Conservation (phyloP, 1,140 invertebrate genomes). For the Bombus sibiricus region DNA sequence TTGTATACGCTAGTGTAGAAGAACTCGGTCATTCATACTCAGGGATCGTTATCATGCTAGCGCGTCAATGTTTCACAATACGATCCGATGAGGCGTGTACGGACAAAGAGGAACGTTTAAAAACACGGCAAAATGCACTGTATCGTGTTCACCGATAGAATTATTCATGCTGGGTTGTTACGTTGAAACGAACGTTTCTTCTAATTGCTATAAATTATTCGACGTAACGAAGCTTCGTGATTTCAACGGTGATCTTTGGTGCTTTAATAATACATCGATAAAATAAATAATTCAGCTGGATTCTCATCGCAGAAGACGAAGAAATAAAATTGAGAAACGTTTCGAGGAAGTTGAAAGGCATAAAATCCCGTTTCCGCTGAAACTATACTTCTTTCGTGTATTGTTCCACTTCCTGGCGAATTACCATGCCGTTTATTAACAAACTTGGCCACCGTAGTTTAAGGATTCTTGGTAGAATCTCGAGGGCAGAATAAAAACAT, state of each 20-base stretch:
- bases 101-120: conserved; percentile 32
- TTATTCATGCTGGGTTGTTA: conserved; percentile 18
- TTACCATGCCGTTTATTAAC: neutral
- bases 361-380: neutral
- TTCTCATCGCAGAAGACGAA: neutral
- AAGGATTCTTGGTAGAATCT: neutral
- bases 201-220: conserved; percentile 19
- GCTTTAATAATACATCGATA: neutral
- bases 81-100: conserved; percentile 4
- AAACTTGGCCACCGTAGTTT: neutral
- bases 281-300: conserved; percentile 11
- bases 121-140: conserved; percentile 6
- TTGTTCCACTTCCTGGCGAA: conserved; percentile 1
- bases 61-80: conserved; percentile 23
- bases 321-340: neutral
- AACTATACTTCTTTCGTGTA: neutral
- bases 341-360: neutral
- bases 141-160: conserved; percentile 20
- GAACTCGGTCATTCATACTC: conserved; percentile 42
- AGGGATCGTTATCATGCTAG: conserved; percentile 24
- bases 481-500: neutral
- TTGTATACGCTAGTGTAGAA: conserved; percentile 29
- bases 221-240: conserved; percentile 9
- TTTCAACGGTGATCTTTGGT: neutral
- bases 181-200: conserved; percentile 15